Percentiles rank a stretch among this genome's conserved stretches.
These are phyloP conservation scores for Pristionchus arcanus DNA, from an alignment of 2,888 invertebrate genomes.

Conservation along the genomic window DNA sequence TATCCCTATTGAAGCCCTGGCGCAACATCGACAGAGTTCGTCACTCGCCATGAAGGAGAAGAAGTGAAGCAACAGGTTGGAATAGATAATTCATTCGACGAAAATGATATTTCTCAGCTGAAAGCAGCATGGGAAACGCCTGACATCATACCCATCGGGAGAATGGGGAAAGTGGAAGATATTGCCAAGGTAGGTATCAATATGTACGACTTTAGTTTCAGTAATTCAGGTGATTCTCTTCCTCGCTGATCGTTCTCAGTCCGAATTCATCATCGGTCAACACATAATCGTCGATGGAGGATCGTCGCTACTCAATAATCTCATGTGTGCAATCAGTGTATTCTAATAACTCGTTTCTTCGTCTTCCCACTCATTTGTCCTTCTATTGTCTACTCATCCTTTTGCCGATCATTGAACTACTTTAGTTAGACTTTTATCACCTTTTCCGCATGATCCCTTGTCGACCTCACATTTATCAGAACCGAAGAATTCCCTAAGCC, in stretches of 20 bases:
- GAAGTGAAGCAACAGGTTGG: neutral
- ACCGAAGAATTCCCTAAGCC: neutral
- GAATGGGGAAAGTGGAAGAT: conserved; percentile 6
- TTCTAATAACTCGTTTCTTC: neutral
- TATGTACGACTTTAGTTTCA: no score
- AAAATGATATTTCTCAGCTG: neutral
- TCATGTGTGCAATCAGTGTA: neutral
- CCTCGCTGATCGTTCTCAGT: conserved; percentile 35
- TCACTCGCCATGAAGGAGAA: neutral
- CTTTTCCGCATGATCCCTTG: neutral
- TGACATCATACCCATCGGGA: neutral
- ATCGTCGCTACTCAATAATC: neutral
- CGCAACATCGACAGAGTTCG: neutral
- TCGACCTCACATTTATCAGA: neutral
- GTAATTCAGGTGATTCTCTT: conserved; percentile 1
- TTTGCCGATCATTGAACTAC: neutral
- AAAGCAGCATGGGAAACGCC: neutral
- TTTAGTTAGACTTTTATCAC: no score
- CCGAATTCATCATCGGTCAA: conserved; percentile 20
- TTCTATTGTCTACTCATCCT: neutral
- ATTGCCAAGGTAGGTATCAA: neutral
- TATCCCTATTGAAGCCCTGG: neutral
- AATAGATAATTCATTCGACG: neutral
- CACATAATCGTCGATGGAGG: neutral
- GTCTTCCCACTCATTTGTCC: neutral